Percentiles rank a stretch among this genome's conserved stretches.
Evolutionary conservation across 2,113 vertebrate species (phyloP).

Genomic region (Menura novaehollandiae): DNA sequence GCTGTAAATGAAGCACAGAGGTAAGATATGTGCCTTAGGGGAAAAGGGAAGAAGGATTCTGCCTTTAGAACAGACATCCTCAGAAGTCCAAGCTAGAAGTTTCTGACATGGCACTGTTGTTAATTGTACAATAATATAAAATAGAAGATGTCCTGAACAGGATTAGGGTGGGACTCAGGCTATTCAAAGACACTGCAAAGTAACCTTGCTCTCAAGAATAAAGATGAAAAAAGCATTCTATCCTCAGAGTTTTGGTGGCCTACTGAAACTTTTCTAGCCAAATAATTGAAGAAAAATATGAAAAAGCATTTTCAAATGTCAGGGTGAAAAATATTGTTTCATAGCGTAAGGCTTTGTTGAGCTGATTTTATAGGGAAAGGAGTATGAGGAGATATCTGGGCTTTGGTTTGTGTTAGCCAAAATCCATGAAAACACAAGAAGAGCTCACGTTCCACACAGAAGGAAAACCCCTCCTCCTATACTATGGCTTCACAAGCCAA

Average conservation of each 20-base stretch:
- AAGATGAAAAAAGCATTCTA: neutral
- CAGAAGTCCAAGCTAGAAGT: neutral
- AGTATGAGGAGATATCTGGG: neutral
- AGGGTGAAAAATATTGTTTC: neutral
- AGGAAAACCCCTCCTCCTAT: neutral
- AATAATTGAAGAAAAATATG: neutral
- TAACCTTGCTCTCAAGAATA: neutral
- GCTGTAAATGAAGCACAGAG: neutral
- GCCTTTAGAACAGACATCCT: neutral
- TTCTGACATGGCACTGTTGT: neutral
- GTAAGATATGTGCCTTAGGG: neutral
- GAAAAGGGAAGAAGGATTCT: neutral
- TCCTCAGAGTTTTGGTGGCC: neutral
- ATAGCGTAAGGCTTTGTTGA: neutral
- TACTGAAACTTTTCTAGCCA: neutral
- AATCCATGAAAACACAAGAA: neutral
- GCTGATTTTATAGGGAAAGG: neutral
- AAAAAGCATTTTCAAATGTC: neutral
- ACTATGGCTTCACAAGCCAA: neutral
- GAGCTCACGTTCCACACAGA: neutral
- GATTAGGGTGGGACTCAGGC: neutral
- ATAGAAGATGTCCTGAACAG: neutral
- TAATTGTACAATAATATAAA: neutral
- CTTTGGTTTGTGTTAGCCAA: neutral
- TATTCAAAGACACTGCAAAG: neutral